Evolutionary conservation across 92 coral and sea anemone genomes (phyloP).

Genomic region (Zoanthus sansibaricus): DNA sequence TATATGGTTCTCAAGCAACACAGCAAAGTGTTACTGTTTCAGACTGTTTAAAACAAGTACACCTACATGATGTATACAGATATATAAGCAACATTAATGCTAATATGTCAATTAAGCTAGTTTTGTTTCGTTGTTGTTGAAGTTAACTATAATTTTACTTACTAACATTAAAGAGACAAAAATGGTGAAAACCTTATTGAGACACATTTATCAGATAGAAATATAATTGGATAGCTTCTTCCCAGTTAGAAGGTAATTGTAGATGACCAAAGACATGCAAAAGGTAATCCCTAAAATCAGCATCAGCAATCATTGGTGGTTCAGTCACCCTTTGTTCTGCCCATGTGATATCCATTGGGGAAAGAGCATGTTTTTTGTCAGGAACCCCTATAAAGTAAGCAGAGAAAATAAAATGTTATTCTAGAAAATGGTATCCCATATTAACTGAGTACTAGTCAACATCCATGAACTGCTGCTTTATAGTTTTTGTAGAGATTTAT

Average conservation of each 20-base stretch:
- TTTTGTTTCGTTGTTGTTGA: too few species aligned
- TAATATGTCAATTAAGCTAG: too few species aligned
- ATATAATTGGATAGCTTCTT: constrained; percentile 52
- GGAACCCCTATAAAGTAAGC: constrained; percentile 47
- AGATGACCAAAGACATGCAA: constrained; percentile 58
- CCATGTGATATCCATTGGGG: constrained; percentile 56
- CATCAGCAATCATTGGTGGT: constrained; percentile 54
- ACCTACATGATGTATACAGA: too few species aligned
- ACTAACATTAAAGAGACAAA: too few species aligned
- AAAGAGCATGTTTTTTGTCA: constrained; percentile 51
- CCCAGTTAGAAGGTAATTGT: constrained; percentile 54
- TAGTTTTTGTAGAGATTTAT: too few species aligned
- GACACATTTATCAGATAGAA: constrained; percentile 39
- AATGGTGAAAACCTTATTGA: constrained; percentile 23
- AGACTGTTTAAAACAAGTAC: too few species aligned
- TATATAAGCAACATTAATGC: too few species aligned
- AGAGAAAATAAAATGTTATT: constrained; percentile 4
- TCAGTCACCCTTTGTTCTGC: constrained; percentile 55
- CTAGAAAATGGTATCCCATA: not conserved
- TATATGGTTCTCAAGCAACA: too few species aligned
- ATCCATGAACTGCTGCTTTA: too few species aligned
- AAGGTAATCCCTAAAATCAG: constrained; percentile 58
- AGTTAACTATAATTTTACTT: too few species aligned
- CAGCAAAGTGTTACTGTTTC: too few species aligned
- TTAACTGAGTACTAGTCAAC: too few species aligned